These are phyloP conservation scores for Sebastes fasciatus DNA, from an alignment of 2,113 vertebrate genomes.

Conservation along the genomic window DNA sequence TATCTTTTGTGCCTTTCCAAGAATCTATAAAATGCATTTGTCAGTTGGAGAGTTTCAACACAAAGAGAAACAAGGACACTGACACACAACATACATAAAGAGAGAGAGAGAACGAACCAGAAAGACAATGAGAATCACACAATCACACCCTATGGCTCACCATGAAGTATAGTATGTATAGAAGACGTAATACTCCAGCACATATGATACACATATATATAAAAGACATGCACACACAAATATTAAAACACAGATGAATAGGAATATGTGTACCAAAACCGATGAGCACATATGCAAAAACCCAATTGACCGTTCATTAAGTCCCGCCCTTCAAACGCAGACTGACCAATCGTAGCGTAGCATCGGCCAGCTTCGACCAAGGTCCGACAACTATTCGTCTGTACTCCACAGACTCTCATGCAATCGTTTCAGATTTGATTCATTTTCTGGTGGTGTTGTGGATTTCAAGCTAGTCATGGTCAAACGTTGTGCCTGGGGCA, in stretches of 20 bases:
- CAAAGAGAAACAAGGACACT: slow-evolving; percentile 15
- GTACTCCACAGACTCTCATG: too few relatives aligned
- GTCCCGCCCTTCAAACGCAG: too few relatives aligned
- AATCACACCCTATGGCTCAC: neutral
- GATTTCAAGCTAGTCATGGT: too few relatives aligned
- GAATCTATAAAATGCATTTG: slow-evolving; percentile 8
- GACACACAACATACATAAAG: slow-evolving; percentile 14
- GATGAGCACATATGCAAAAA: neutral
- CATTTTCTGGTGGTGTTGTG: too few relatives aligned
- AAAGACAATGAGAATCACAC: neutral
- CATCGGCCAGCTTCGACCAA: too few relatives aligned
- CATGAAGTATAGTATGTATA: neutral
- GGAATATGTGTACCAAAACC: neutral
- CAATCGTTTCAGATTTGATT: too few relatives aligned
- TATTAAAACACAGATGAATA: neutral
- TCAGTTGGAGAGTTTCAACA: slow-evolving; percentile 13
- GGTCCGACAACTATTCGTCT: too few relatives aligned
- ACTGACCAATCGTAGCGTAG: too few relatives aligned
- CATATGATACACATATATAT: neutral
- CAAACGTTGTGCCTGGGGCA: too few relatives aligned
- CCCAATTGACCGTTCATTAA: neutral
- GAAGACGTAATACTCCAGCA: neutral
- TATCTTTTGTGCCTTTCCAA: slow-evolving; percentile 26
- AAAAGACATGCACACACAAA: neutral
- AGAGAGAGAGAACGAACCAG: neutral